Base-by-base conservation (phyloP, 2,888 invertebrate species). In the Zygothrica quintamaculata region DNA sequence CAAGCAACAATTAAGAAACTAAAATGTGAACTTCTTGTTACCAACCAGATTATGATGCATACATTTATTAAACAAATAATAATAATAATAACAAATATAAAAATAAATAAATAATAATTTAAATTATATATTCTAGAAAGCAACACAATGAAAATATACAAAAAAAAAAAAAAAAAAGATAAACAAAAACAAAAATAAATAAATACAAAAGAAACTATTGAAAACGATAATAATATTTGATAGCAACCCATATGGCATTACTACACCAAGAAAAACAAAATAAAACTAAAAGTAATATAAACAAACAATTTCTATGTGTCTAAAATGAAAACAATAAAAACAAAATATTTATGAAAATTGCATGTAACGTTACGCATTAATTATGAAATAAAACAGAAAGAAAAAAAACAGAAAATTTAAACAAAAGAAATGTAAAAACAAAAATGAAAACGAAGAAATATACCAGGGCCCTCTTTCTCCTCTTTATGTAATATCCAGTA, bases 201-300 rank as follows among this genome's bases (percentile, higher is more conserved):
- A 71, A 53, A 58, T 65, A 75, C 62, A 73, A 58, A 67, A 75
- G 62, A 73, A 47, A 62, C 82, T 87, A 81, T 81, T 81, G 74
- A 78, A 87, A 86, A 65, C 57, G 82, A 85, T 85, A 76, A 82
- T 82, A 87, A 81, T 77, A 72, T 70, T 65, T 65, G 68, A 77
- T 84, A 77, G 58, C 65, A 67, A 70, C 53, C 40, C 62, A 76
- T 62, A 74, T 67, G 56, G 56, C 67, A 76, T 64, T 66, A 52
- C 51, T 56, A 52, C 73, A 57, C 44, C 37, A 58, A 57, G 5
- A 22, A 22, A 22, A 22, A 22, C 2, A 22, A 22, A 2, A 22
- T 22, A 22, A n/a, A n/a, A n/a, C n/a, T n/a, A n/a, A n/a, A n/a
- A n/a, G n/a, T n/a, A n/a, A n/a, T n/a, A n/a, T n/a, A n/a, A n/a